phyloP scores from a whole-genome alignment of 2,113 vertebrate genomes.

The Zosterops pallidus region DNA sequence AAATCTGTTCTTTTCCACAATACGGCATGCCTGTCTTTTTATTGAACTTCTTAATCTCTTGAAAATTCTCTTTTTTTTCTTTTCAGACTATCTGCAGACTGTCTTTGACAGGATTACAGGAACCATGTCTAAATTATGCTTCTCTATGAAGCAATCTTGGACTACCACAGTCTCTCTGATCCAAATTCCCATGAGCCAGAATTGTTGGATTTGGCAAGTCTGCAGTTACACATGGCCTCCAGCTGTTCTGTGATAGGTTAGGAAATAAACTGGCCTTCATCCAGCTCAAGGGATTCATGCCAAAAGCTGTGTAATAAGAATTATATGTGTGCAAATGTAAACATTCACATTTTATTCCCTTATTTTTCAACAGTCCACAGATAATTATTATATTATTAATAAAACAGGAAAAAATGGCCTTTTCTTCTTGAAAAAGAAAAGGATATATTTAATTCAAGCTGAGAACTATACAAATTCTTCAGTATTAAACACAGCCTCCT shows the following conservation, averaged over 20 bases:
- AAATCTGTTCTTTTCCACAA: not conserved
- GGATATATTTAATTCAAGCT: not conserved
- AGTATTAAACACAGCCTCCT: not conserved
- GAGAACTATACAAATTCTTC: not conserved
- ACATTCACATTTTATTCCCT: conserved; percentile 2
- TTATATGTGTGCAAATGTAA: conserved; percentile 33
- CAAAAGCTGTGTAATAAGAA: conserved; percentile 22
- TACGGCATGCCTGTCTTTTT: not conserved
- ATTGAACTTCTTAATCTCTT: not conserved
- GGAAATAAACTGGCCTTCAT: conserved; percentile 43
- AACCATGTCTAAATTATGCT: conserved; percentile 44
- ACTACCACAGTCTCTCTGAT: not conserved
- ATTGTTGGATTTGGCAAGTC: conserved; percentile 28
- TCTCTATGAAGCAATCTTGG: conserved; percentile 24
- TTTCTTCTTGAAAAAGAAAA: conserved; percentile 14
- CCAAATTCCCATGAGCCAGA: conserved; percentile 36
- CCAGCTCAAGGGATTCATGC: conserved; percentile 33
- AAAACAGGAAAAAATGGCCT: not conserved
- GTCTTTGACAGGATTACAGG: not conserved
- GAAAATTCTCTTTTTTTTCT: not conserved
- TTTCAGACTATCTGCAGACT: not conserved
- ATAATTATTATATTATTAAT: conserved; percentile 23
- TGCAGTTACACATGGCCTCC: conserved; percentile 33
- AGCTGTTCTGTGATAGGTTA: conserved; percentile 38
- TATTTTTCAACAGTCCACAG: conserved; percentile 6